A percentile compares a stretch with the other conserved stretches of the same genome.
phyloP scores from a whole-genome alignment of 2,888 invertebrate genomes.

The Ectemnius cavifrons region DNA sequence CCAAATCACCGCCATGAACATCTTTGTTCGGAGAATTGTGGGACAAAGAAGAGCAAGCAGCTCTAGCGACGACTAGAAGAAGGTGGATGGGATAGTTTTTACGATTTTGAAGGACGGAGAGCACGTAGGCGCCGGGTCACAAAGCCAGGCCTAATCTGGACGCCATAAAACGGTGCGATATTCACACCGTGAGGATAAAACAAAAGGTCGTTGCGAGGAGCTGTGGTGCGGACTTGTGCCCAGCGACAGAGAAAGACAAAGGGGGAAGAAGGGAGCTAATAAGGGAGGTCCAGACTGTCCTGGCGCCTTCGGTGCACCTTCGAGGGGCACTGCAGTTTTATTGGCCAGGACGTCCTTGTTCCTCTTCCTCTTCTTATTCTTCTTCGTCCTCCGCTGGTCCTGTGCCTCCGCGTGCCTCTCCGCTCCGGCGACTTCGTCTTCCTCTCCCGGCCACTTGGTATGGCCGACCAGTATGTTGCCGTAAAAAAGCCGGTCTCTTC shows the following conservation, averaged over 20 bases:
- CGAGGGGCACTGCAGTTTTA: constrained; percentile 66
- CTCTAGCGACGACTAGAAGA: no score
- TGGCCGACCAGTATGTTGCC: constrained; percentile 73
- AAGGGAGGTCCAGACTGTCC: constrained; percentile 68
- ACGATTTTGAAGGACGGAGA: not conserved
- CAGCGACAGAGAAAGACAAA: constrained; percentile 30
- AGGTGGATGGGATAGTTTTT: not conserved
- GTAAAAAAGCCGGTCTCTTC: constrained; percentile 72
- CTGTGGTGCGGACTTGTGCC: constrained; percentile 20
- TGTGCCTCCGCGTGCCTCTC: constrained; percentile 26
- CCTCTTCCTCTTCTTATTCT: constrained; percentile 35
- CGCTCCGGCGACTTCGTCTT: constrained; percentile 52
- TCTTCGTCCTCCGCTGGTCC: constrained; percentile 24
- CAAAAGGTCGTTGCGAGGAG: constrained; percentile 65
- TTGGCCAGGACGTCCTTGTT: constrained; percentile 64
- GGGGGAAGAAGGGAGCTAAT: constrained; percentile 60
- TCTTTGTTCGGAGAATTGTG: no score
- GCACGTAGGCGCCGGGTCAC: constrained; percentile 34
- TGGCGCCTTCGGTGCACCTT: constrained; percentile 67
- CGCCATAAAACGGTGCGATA: constrained; percentile 70
- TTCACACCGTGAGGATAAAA: constrained; percentile 71
- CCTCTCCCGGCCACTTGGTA: constrained; percentile 60
- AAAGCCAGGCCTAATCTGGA: constrained; percentile 54
- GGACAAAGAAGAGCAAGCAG: no score
- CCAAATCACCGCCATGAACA: no score